Conservation (phyloP, 2,113 vertebrate genomes). For the Hassar affinis region DNA sequence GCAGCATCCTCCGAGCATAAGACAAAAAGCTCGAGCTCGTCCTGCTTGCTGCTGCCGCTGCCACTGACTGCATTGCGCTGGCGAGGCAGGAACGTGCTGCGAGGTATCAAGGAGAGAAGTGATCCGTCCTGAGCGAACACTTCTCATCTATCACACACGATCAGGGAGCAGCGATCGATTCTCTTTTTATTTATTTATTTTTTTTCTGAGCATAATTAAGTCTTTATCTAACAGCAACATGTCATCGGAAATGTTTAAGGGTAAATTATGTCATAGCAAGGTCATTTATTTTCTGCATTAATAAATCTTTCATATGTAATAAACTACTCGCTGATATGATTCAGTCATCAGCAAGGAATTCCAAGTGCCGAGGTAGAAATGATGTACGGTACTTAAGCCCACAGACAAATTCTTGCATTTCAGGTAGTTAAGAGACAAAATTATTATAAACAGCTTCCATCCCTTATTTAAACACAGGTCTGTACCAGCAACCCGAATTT, state of each 20-base stretch:
- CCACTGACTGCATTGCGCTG: conserved; percentile 55
- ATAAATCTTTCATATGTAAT: background rate
- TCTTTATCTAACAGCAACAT: conserved; percentile 9
- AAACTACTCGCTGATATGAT: background rate
- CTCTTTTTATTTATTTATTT: background rate
- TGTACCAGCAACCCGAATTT: background rate
- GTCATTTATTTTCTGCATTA: conserved; percentile 15
- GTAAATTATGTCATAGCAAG: conserved; percentile 3
- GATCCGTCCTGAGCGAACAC: conserved; percentile 50
- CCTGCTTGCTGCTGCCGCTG: conserved; percentile 53
- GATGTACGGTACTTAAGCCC: background rate
- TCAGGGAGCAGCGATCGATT: conserved; percentile 26
- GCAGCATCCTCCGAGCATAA: conserved; percentile 45
- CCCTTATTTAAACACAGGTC: background rate
- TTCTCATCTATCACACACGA: conserved; percentile 31
- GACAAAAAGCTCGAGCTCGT: conserved; percentile 49
- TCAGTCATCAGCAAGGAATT: background rate
- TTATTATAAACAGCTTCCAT: background rate
- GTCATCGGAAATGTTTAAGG: background rate
- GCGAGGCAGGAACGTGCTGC: conserved; percentile 47
- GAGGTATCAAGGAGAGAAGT: conserved; percentile 49
- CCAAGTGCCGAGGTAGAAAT: background rate
- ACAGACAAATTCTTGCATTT: background rate
- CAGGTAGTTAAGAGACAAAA: background rate
- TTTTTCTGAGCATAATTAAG: background rate